Conservation (phyloP, 2,888 invertebrate genomes). For the Elmis aenea region DNA sequence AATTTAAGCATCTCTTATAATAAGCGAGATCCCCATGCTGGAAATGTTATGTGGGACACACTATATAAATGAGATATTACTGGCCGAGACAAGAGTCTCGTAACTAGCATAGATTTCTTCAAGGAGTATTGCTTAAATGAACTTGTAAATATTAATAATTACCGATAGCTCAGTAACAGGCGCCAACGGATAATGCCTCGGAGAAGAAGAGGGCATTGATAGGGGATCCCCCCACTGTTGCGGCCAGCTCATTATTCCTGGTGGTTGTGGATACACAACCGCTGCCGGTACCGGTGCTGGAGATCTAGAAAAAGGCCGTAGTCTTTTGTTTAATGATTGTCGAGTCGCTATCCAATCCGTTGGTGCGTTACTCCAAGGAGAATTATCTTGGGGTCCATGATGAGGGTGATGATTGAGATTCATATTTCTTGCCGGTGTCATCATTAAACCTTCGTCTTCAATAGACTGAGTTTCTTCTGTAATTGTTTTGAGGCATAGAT, state of each 20-base stretch:
- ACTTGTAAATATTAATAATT: constrained; percentile 19
- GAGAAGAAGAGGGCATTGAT: constrained; percentile 23
- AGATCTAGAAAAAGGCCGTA: constrained; percentile 24
- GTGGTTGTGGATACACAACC: constrained; percentile 34
- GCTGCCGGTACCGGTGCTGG: constrained; percentile 20
- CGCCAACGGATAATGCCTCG: constrained; percentile 38
- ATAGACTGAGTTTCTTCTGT: constrained; percentile 65
- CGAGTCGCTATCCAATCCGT: constrained; percentile 32
- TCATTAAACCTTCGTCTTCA: constrained; percentile 52
- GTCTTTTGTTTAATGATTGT: constrained; percentile 25
- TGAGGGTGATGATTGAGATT: constrained; percentile 23
- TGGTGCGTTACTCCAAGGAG: constrained; percentile 22
- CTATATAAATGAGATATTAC: too few species aligned
- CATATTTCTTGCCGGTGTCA: constrained; percentile 30
- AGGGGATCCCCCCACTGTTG: constrained; percentile 40
- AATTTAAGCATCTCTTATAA: too few species aligned
- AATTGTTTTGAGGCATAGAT: too few species aligned
- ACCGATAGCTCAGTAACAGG: constrained; percentile 48
- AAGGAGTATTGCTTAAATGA: too few species aligned
- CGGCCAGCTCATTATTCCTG: constrained; percentile 39
- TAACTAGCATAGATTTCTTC: too few species aligned
- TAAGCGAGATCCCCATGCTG: too few species aligned
- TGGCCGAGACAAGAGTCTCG: too few species aligned
- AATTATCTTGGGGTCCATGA: too few species aligned
- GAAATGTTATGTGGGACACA: too few species aligned